These are phyloP conservation scores for Geodia barretti DNA, from an alignment of 37 sponge, comb jelly and placozoan species.

Conservation along the genomic window DNA sequence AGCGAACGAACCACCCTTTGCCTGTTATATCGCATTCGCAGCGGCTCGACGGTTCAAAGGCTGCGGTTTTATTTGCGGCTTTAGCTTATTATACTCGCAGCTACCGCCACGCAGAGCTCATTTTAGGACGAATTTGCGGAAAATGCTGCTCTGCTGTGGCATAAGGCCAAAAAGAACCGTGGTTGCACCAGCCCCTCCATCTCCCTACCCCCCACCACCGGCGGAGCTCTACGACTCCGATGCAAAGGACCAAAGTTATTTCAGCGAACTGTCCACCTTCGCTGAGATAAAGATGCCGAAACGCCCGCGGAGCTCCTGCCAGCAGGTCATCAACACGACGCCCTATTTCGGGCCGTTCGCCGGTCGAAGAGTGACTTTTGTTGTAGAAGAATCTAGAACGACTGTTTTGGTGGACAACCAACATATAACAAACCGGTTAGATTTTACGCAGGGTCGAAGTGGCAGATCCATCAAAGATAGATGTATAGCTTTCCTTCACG, in stretches of 20 bases:
- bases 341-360: constrained; percentile 72
- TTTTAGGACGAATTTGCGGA: no score
- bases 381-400: constrained; percentile 9
- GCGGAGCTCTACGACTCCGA: neutral
- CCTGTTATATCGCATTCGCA: no score
- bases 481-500: constrained; percentile 60
- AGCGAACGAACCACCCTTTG: no score
- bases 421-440: neutral
- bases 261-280: neutral
- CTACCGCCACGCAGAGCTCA: no score
- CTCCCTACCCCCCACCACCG: no score
- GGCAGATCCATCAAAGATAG: constrained; percentile 32
- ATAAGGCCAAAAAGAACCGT: neutral
- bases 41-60: no score
- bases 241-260: neutral
- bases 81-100: no score
- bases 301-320: neutral
- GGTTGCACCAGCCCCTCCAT: no score
- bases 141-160: no score
- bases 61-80: no score
- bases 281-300: neutral
- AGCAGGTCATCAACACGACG: constrained; percentile 12
- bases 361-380: constrained; percentile 52
- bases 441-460: neutral
- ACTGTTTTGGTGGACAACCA: neutral